These are phyloP conservation scores for Hippoglossus stenolepis DNA, from an alignment of 2,113 vertebrate species.

Conservation along the genomic window DNA sequence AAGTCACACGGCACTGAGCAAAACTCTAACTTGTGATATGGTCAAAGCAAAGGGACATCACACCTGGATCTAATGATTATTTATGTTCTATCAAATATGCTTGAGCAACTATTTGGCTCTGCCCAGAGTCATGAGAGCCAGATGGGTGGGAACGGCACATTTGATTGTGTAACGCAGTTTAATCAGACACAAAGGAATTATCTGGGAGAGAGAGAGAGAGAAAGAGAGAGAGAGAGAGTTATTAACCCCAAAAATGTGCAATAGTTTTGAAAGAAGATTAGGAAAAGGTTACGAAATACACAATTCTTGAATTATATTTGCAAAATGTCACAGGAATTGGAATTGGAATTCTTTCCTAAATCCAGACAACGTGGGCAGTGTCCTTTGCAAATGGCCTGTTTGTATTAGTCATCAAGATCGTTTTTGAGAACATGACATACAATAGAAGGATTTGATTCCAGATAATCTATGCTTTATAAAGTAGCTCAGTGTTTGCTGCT, in stretches of 20 bases:
- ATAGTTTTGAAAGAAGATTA: slow-evolving; percentile 3
- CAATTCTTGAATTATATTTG: not conserved
- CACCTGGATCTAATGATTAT: slow-evolving; percentile 30
- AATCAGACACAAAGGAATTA: slow-evolving; percentile 40
- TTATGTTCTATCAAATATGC: slow-evolving; percentile 17
- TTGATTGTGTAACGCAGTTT: slow-evolving; percentile 44
- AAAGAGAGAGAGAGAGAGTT: not conserved
- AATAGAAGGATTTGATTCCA: slow-evolving; percentile 22
- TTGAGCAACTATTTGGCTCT: slow-evolving; percentile 26
- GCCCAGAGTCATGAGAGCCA: slow-evolving; percentile 5
- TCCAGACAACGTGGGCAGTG: slow-evolving; percentile 60
- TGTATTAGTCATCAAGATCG: slow-evolving; percentile 53
- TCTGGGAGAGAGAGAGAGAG: not conserved
- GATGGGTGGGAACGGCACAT: slow-evolving; percentile 35
- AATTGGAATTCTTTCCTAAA: slow-evolving; percentile 41
- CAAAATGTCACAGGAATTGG: slow-evolving; percentile 37
- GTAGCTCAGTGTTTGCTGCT: slow-evolving; percentile 4
- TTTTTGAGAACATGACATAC: slow-evolving; percentile 53
- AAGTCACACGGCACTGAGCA: slow-evolving; percentile 37
- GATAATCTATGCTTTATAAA: slow-evolving; percentile 11
- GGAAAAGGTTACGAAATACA: not conserved
- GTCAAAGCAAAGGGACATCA: slow-evolving; percentile 19
- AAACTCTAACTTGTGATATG: slow-evolving; percentile 38
- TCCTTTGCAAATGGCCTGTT: slow-evolving; percentile 33
- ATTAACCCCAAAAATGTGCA: not conserved